Conservation (phyloP, 2,113 vertebrate species). For the Ariopsis seemanni region DNA sequence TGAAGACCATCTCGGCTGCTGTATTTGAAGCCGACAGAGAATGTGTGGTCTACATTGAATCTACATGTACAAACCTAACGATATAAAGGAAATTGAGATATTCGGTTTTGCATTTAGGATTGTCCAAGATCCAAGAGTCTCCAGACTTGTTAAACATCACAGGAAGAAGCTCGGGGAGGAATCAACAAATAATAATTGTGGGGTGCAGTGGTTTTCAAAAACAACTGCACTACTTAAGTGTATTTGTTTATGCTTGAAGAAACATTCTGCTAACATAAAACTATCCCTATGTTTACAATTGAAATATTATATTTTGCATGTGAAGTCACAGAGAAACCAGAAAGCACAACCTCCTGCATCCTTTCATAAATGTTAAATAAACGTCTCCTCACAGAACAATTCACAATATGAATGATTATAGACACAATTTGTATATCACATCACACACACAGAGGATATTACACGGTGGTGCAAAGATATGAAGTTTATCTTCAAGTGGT, state of each 20-base stretch:
- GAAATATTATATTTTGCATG: neutral
- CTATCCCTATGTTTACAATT: neutral
- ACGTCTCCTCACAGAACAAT: no score
- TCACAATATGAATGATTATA: no score
- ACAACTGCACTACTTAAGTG: neutral
- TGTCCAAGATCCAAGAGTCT: neutral
- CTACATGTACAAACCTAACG: neutral
- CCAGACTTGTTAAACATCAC: neutral
- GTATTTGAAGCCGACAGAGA: neutral
- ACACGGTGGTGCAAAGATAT: no score
- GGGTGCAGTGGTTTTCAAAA: neutral
- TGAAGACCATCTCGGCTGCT: neutral
- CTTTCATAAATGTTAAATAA: no score
- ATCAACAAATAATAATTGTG: neutral
- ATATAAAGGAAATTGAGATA: neutral
- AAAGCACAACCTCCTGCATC: no score
- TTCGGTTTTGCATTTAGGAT: neutral
- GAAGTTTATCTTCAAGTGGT: no score
- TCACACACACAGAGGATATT: no score
- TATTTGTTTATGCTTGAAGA: neutral
- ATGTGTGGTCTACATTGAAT: neutral
- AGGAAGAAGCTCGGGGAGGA: neutral
- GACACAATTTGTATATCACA: no score
- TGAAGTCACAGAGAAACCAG: neutral
- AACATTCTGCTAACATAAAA: neutral